These are phyloP conservation scores for Zeuzera pyrina DNA, from an alignment of 2,888 invertebrate species.

Conservation along the genomic window DNA sequence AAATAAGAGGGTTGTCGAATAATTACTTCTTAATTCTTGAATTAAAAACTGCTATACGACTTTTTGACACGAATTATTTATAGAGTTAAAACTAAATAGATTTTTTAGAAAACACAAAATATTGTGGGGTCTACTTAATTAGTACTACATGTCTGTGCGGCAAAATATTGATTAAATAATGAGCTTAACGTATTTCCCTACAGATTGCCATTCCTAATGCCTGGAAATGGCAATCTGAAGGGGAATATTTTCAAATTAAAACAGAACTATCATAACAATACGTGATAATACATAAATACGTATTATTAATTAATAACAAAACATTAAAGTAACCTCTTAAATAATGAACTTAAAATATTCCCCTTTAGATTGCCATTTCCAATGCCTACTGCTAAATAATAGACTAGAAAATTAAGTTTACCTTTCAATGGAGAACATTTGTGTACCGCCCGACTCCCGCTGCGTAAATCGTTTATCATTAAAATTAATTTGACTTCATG, in stretches of 20 bases:
- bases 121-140: too few species aligned
- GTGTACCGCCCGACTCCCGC: conserved; percentile 23
- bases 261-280: conserved; percentile 14
- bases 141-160: too few species aligned
- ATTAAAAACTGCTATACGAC: too few species aligned
- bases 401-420: conserved; percentile 34
- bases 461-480: conserved; percentile 60
- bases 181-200: too few species aligned
- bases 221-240: conserved; percentile 20
- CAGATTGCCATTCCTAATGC: too few species aligned
- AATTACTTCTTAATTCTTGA: too few species aligned
- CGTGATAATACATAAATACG: too few species aligned
- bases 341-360: conserved; percentile 16
- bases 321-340: conserved; percentile 8
- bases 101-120: too few species aligned
- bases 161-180: too few species aligned
- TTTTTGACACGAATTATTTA: too few species aligned
- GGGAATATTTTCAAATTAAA: conserved; percentile 16
- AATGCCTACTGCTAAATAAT: conserved; percentile 26
- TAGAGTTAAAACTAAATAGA: too few species aligned
- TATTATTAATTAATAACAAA: conserved; percentile 12
- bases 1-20: too few species aligned
- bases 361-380: conserved; percentile 19
- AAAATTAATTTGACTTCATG: conserved; percentile 66
- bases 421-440: conserved; percentile 19